phyloP scores from a whole-genome alignment of 2,888 invertebrate species.

The Camponotus fellah region DNA sequence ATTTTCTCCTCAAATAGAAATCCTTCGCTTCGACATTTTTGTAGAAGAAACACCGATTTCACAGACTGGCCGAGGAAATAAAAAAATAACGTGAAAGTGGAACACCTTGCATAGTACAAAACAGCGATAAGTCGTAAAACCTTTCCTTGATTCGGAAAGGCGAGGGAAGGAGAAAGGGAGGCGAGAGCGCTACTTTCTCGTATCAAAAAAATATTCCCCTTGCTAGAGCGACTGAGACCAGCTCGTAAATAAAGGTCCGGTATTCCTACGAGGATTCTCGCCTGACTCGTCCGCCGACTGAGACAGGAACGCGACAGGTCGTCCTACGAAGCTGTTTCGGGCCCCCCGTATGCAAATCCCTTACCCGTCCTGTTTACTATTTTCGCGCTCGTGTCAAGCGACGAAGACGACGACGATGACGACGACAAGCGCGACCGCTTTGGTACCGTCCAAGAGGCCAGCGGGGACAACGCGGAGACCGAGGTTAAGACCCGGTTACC shows the following conservation, averaged over 20 bases:
- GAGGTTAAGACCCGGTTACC: constrained; percentile 74
- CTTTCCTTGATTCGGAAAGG: constrained; percentile 19
- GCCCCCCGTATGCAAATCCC: constrained; percentile 53
- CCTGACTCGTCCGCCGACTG: constrained; percentile 39
- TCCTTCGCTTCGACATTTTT: not conserved
- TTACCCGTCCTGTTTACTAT: constrained; percentile 54
- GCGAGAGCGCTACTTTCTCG: constrained; percentile 1
- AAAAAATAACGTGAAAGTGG: constrained; percentile 11
- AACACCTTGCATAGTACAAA: constrained; percentile 3
- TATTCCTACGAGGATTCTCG: constrained; percentile 51
- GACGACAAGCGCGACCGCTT: constrained; percentile 28
- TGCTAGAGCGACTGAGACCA: constrained; percentile 18
- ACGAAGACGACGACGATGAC: not conserved
- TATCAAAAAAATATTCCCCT: not conserved
- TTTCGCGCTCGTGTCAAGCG: constrained; percentile 20
- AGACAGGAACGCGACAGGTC: constrained; percentile 64
- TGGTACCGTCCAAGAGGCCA: constrained; percentile 57
- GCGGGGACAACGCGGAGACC: constrained; percentile 67
- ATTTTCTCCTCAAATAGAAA: not conserved
- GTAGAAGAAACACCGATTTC: constrained; percentile 3
- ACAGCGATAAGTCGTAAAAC: constrained; percentile 31
- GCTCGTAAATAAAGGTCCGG: constrained; percentile 28
- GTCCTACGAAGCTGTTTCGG: constrained; percentile 57
- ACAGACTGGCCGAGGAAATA: not conserved
- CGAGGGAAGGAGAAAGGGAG: not conserved